Evolutionary conservation across 2,888 invertebrate genomes (phyloP).

Genomic region (Cataglyphis altisquamis): DNA sequence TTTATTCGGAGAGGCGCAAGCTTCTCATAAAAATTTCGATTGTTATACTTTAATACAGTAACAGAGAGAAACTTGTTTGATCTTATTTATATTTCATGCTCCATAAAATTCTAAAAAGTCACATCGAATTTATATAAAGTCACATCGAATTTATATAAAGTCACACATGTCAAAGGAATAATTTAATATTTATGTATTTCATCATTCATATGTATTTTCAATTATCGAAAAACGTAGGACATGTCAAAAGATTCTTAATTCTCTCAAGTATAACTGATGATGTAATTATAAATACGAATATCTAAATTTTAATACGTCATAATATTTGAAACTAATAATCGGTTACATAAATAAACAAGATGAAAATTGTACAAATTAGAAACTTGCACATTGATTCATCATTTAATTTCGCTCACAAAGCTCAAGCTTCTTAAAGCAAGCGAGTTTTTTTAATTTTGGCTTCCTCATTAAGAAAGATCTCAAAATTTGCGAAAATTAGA

Average conservation of each 20-base stretch:
- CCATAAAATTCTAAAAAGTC: not conserved
- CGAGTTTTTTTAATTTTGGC: no score
- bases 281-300: conserved; percentile 3
- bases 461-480: no score
- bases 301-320: conserved; percentile 21
- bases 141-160: not conserved
- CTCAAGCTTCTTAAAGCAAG: no score
- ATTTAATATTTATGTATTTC: not conserved
- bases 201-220: not conserved
- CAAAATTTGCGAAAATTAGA: no score
- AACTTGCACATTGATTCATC: no score
- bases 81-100: not conserved
- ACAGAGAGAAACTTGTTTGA: not conserved
- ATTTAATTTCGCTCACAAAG: no score
- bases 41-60: not conserved
- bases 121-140: not conserved
- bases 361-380: no score
- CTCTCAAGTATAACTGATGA: conserved; percentile 3
- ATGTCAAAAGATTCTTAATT: not conserved
- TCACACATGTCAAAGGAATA: not conserved
- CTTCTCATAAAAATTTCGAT: not conserved
- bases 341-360: not conserved
- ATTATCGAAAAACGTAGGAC: not conserved
- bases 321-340: conserved; percentile 24
- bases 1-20: not conserved